phyloP scores from a whole-genome alignment of 2,888 invertebrate genomes.

The Pemphredon lugubris region DNA sequence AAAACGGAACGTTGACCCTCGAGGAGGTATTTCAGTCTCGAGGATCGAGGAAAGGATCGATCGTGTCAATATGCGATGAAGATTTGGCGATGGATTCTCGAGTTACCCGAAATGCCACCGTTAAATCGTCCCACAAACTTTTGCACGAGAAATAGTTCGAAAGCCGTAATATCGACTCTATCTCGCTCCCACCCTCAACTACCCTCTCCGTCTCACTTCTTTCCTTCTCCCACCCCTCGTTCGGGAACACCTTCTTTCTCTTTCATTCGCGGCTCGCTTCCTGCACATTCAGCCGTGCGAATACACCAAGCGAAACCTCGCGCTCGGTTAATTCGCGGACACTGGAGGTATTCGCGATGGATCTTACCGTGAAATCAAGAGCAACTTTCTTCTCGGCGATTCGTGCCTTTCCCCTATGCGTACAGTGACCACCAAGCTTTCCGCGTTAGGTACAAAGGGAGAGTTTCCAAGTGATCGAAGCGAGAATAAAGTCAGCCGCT shows the following conservation, averaged over 20 bases:
- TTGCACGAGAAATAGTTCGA: slow-evolving; percentile 54
- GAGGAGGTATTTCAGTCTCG: slow-evolving; percentile 38
- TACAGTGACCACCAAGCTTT: too few species aligned
- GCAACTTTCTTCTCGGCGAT: slow-evolving; percentile 23
- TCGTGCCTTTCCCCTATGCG: background rate
- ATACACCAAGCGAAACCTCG: slow-evolving; percentile 51
- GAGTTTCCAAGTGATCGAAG: background rate
- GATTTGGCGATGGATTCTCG: slow-evolving; percentile 47
- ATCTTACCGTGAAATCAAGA: slow-evolving; percentile 31
- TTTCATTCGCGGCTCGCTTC: slow-evolving; percentile 48
- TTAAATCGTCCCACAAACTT: slow-evolving; percentile 55
- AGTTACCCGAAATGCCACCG: slow-evolving; percentile 54
- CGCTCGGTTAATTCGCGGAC: slow-evolving; percentile 60
- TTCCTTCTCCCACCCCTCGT: slow-evolving; percentile 7
- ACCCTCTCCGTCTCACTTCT: slow-evolving; percentile 25
- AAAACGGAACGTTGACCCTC: slow-evolving; percentile 8
- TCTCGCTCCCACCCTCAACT: slow-evolving; percentile 23
- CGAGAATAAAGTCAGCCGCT: background rate
- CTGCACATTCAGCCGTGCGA: slow-evolving; percentile 59
- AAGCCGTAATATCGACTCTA: slow-evolving; percentile 55
- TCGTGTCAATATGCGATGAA: slow-evolving; percentile 40
- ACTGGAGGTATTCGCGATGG: slow-evolving; percentile 18
- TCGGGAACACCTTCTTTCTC: slow-evolving; percentile 30
- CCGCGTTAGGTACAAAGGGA: too few species aligned
- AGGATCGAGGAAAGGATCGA: slow-evolving; percentile 42